Evolutionary conservation across 2,888 invertebrate genomes (phyloP).

Genomic region (Capitulum mitella): DNA sequence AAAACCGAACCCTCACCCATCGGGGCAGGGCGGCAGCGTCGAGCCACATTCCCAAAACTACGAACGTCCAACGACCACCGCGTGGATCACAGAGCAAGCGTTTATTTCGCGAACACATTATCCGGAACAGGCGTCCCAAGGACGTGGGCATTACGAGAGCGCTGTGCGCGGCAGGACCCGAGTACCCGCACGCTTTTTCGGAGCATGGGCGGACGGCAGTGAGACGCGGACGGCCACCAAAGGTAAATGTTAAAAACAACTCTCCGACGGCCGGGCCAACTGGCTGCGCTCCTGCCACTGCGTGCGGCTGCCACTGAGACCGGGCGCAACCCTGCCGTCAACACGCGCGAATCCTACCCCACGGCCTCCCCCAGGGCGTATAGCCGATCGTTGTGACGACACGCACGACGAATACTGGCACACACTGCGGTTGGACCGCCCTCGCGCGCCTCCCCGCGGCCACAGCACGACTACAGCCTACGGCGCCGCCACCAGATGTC

Average conservation of each 20-base stretch:
- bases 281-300: neutral
- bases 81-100: neutral
- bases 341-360: neutral
- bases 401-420: conserved; percentile 7
- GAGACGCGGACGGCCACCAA: neutral
- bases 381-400: too few relatives aligned
- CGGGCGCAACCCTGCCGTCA: neutral
- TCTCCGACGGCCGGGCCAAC: neutral
- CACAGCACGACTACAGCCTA: neutral
- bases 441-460: neutral
- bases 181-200: neutral
- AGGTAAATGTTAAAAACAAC: conserved; percentile 16
- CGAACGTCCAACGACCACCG: too few relatives aligned
- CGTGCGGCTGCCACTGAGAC: neutral
- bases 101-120: conserved; percentile 3
- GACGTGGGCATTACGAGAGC: neutral
- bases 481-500: neutral
- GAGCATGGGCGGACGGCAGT: neutral
- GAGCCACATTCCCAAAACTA: too few relatives aligned
- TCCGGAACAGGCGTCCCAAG: neutral
- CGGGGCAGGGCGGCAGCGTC: too few relatives aligned
- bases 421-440: neutral
- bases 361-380: too few relatives aligned
- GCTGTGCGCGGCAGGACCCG: neutral
- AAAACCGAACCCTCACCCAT: too few relatives aligned